Base-by-base conservation (phyloP, 2,113 vertebrate species). In the Halichoeres trimaculatus region DNA sequence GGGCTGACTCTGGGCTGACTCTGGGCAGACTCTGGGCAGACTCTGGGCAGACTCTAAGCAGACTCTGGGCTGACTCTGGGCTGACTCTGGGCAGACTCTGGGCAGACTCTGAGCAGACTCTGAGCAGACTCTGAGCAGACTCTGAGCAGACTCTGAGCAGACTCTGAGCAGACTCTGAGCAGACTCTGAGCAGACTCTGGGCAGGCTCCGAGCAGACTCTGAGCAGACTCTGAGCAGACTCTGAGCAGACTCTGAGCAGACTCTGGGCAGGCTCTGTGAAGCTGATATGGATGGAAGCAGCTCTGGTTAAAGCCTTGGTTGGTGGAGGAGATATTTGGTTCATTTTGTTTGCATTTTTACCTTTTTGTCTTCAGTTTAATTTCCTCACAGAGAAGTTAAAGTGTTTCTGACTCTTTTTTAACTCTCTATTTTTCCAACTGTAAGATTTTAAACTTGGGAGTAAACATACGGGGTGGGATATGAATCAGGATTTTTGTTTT, bases 181-280 rank as follows among this genome's bases (percentile, higher is more conserved):
- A 60, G n/a, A n/a, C n/a, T n/a, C n/a, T n/a, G n/a, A n/a, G n/a
- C n/a, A n/a, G n/a, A n/a, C n/a, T n/a, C n/a, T n/a, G n/a, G n/a
- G n/a, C n/a, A n/a, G n/a, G n/a, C n/a, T n/a, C n/a, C n/a, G n/a
- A n/a, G n/a, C n/a, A n/a, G n/a, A n/a, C n/a, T 84, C 57, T 62
- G 71, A 34, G 26, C 23, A 69, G 77, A 79, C 48, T 57, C 9
- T 34, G 48, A 38, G 24, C 53, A 60, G n/a, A n/a, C n/a, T 84
- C 57, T 62, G 71, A 34, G 26, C 23, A 69, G 77, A 79, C 48
- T 57, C 9, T 34, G 48, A 38, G 24, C 53, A 60, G n/a, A n/a
- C n/a, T 84, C 57, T 62, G 71, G 34, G 26, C 23, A 69, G 77
- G 76, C 48, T 57, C 9, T 34, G 48, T 43, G 24, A 52, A 60